Evolutionary conservation across 2,797 vertebrate species (phyloP).

Genomic region (Enteromius afrohamiltoni): DNA sequence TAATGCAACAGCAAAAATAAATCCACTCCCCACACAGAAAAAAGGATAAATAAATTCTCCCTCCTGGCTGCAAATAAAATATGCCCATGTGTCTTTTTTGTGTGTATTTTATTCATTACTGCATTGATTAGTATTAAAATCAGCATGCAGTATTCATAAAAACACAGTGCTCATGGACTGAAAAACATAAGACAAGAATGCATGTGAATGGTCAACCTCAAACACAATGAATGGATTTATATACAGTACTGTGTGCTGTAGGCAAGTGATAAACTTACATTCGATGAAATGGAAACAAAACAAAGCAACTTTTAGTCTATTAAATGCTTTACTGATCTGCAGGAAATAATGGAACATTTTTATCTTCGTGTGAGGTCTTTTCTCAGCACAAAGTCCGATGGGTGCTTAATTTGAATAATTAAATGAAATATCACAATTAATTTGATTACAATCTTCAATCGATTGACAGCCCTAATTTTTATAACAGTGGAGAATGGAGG

Average conservation of each 20-base stretch:
- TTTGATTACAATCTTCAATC: slow-evolving; percentile 2
- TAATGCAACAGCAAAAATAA: background rate
- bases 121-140: background rate
- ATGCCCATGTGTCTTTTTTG: background rate
- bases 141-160: background rate
- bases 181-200: slow-evolving; percentile 3
- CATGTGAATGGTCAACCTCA: slow-evolving; percentile 11
- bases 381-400: background rate
- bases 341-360: background rate
- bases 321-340: slow-evolving; percentile 5
- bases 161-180: background rate
- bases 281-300: background rate
- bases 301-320: background rate
- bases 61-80: background rate
- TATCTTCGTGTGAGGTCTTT: background rate
- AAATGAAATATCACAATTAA: background rate
- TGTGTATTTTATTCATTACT: background rate
- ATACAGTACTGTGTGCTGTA: background rate
- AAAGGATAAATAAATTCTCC: background rate
- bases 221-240: background rate
- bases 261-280: background rate
- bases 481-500: background rate
- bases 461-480: slow-evolving; percentile 7
- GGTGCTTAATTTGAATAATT: background rate
- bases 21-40: background rate